Evolutionary conservation across 2,113 vertebrate genomes (phyloP).

Genomic region (Passer domesticus): DNA sequence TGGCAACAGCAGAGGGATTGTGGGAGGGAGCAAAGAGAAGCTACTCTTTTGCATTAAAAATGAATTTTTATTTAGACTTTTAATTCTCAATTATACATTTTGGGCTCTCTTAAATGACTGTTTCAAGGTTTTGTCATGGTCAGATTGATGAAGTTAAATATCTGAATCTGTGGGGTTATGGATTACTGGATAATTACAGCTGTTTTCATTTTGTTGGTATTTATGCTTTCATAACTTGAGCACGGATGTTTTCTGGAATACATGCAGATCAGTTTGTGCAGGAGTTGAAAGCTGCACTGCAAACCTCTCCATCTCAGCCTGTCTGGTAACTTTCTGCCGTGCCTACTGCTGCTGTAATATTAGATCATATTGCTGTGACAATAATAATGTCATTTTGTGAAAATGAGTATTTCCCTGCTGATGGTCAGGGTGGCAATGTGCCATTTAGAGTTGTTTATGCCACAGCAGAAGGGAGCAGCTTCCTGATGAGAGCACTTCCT

Average conservation of each 20-base stretch:
- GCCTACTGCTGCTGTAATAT: not conserved
- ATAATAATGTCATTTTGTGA: not conserved
- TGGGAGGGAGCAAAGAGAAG: not conserved
- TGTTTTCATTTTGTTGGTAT: not conserved
- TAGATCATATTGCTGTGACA: not conserved
- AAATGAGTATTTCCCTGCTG: not conserved
- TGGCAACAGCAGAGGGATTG: not conserved
- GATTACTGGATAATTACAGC: not conserved
- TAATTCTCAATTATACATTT: not conserved
- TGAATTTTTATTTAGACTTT: not conserved
- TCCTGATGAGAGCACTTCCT: conserved; percentile 27
- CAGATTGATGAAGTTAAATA: not conserved
- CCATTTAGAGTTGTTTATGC: not conserved
- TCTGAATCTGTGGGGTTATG: not conserved
- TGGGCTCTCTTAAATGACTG: not conserved
- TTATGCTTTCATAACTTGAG: not conserved
- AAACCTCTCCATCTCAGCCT: not conserved
- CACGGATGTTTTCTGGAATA: not conserved
- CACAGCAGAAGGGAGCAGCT: not conserved
- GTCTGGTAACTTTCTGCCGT: not conserved
- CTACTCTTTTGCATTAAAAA: not conserved
- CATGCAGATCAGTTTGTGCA: not conserved
- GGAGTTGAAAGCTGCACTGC: not conserved
- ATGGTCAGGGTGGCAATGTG: not conserved
- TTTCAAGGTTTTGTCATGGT: not conserved